phyloP scores from a whole-genome alignment of 2,888 invertebrate species.

The Aproaerema taeniolella region DNA sequence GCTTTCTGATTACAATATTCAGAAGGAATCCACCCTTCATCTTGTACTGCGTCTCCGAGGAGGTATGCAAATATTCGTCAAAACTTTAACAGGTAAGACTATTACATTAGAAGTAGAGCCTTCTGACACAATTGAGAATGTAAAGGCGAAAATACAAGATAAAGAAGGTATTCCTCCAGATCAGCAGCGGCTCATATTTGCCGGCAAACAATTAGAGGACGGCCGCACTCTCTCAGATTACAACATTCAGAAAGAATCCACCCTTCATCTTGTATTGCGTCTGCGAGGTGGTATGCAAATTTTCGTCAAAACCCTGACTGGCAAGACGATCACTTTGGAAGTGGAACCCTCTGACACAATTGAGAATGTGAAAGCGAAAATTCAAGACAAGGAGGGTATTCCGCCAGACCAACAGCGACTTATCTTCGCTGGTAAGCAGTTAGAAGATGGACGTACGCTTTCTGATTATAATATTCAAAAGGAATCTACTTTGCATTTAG shows the following conservation, averaged over 20 bases:
- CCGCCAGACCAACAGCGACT: conserved; percentile 27
- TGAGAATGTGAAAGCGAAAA: conserved; percentile 27
- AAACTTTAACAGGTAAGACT: conserved; percentile 28
- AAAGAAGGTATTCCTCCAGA: conserved; percentile 31
- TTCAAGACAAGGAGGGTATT: conserved; percentile 27
- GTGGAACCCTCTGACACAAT: conserved; percentile 27
- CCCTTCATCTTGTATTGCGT: conserved; percentile 25
- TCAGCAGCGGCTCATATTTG: conserved; percentile 28
- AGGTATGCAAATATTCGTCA: conserved; percentile 30
- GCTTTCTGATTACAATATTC: conserved; percentile 31
- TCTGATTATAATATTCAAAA: conserved; percentile 25
- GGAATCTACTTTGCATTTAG: conserved; percentile 21
- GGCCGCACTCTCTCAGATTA: conserved; percentile 29
- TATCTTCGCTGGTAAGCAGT: conserved; percentile 26
- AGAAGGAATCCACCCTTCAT: conserved; percentile 32
- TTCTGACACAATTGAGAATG: conserved; percentile 30
- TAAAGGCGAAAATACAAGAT: conserved; percentile 30
- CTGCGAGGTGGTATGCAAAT: conserved; percentile 30
- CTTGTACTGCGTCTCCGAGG: conserved; percentile 29
- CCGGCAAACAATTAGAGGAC: conserved; percentile 29
- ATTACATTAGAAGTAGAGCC: conserved; percentile 29
- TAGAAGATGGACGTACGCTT: conserved; percentile 25
- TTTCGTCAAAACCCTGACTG: conserved; percentile 28
- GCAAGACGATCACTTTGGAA: conserved; percentile 27
- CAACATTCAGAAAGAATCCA: conserved; percentile 31